These are phyloP conservation scores for Pemphredon lugubris DNA, from an alignment of 2,888 invertebrate genomes.

Conservation along the genomic window DNA sequence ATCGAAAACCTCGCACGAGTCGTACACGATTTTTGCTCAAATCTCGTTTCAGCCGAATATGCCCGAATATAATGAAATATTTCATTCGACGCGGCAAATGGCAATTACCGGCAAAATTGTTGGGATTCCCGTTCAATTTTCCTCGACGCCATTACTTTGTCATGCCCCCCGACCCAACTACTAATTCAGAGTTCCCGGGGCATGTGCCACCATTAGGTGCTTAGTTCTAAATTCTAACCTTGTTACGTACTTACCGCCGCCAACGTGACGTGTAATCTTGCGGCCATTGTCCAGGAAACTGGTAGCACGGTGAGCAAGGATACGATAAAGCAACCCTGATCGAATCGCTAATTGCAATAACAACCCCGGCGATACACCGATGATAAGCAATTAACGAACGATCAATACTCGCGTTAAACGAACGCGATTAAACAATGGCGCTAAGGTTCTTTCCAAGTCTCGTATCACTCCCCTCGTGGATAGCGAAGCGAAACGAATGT, in stretches of 20 bases:
- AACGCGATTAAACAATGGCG: too few species aligned
- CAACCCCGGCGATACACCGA: too few species aligned
- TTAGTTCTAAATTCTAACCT: slow-evolving; percentile 54
- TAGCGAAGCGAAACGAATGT: too few species aligned
- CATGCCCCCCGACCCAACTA: slow-evolving; percentile 16
- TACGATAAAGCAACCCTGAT: slow-evolving; percentile 12
- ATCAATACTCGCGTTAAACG: too few species aligned
- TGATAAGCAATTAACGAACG: background rate
- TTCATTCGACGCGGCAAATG: too few species aligned
- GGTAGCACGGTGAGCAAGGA: slow-evolving; percentile 28
- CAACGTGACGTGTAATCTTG: slow-evolving; percentile 65
- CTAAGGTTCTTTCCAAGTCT: too few species aligned
- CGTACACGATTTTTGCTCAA: too few species aligned
- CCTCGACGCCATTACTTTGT: slow-evolving; percentile 22
- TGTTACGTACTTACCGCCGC: slow-evolving; percentile 55
- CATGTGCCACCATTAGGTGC: slow-evolving; percentile 20
- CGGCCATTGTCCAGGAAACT: slow-evolving; percentile 52
- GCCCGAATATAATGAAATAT: too few species aligned
- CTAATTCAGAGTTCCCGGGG: slow-evolving; percentile 11
- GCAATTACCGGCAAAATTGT: slow-evolving; percentile 17
- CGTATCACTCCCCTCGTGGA: too few species aligned
- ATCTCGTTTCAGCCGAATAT: too few species aligned
- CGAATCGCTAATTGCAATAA: slow-evolving; percentile 28
- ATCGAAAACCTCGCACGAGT: too few species aligned
- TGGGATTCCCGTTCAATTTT: slow-evolving; percentile 11